Evolutionary conservation across 2,113 vertebrate genomes (phyloP).

Genomic region (Alligator sinensis): DNA sequence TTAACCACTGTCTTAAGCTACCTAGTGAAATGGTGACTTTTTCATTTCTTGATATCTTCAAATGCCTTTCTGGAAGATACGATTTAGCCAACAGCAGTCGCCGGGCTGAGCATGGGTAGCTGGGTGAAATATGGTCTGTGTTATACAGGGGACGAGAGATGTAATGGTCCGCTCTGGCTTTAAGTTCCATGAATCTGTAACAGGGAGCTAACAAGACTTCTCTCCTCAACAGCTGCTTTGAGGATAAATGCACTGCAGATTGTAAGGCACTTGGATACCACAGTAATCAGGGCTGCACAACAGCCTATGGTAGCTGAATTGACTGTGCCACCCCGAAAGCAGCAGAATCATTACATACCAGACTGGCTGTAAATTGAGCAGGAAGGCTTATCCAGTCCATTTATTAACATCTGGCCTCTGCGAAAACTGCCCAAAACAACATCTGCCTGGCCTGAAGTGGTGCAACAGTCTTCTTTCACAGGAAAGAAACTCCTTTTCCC

Average conservation of each 20-base stretch:
- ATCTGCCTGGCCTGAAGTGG: background rate
- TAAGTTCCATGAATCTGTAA: background rate
- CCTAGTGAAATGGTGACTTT: background rate
- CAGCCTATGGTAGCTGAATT: background rate
- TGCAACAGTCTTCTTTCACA: conserved; percentile 11
- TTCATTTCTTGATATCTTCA: background rate
- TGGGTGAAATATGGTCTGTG: background rate
- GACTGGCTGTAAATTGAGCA: conserved; percentile 51
- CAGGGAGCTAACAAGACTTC: background rate
- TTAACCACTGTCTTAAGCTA: background rate
- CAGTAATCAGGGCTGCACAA: conserved; percentile 7
- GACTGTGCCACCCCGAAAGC: background rate
- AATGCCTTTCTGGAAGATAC: background rate
- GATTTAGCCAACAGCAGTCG: background rate
- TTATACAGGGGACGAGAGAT: fast-evolving
- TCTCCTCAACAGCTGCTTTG: background rate
- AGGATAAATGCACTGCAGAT: background rate
- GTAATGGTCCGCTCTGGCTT: background rate
- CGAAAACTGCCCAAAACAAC: conserved; percentile 48
- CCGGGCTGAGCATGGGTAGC: too few relatives aligned
- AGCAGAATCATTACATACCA: conserved; percentile 46
- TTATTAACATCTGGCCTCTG: conserved; percentile 37
- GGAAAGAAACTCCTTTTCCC: conserved; percentile 17
- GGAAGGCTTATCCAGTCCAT: conserved; percentile 50
- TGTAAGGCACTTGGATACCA: background rate